phyloP scores from a whole-genome alignment of 2,797 vertebrate genomes.

The Hoplostethus mediterraneus region DNA sequence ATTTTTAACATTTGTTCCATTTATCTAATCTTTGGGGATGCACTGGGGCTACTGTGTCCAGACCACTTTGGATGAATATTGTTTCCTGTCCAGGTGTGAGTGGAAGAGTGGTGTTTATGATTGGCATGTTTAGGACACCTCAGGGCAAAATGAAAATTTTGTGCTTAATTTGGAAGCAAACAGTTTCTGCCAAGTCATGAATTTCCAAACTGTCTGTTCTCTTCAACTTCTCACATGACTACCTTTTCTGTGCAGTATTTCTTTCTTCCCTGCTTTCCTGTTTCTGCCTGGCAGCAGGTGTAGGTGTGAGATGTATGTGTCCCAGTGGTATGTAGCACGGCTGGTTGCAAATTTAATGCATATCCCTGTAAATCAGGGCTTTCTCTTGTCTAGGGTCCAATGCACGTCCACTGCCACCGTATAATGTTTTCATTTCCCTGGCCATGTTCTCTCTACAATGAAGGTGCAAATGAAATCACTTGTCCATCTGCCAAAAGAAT shows the following conservation, averaged over 20 bases:
- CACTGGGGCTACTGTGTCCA: background rate
- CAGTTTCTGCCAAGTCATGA: slow-evolving; percentile 31
- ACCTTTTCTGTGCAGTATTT: slow-evolving; percentile 23
- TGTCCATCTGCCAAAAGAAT: slow-evolving; percentile 62
- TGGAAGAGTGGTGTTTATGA: slow-evolving; percentile 10
- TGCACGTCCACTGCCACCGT: slow-evolving; percentile 55
- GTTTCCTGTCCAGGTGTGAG: slow-evolving; percentile 8
- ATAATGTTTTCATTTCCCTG: slow-evolving; percentile 66
- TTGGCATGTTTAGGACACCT: slow-evolving; percentile 19
- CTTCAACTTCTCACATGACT: slow-evolving; percentile 37
- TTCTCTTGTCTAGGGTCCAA: slow-evolving; percentile 60
- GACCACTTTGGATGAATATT: background rate
- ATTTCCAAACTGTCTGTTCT: slow-evolving; percentile 42
- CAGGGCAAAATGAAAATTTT: slow-evolving; percentile 17
- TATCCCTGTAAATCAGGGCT: slow-evolving; percentile 69
- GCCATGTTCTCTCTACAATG: slow-evolving; percentile 60
- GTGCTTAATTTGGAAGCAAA: slow-evolving; percentile 34
- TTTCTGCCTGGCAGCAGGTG: slow-evolving; percentile 61
- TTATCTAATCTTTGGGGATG: too few relatives aligned
- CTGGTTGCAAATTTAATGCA: slow-evolving; percentile 69
- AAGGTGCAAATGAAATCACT: slow-evolving; percentile 72
- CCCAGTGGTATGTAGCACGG: slow-evolving; percentile 53
- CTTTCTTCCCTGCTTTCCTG: slow-evolving; percentile 27
- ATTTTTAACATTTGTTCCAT: background rate
- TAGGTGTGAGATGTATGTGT: slow-evolving; percentile 64